Evolutionary conservation across 1,140 invertebrate genomes (phyloP).

Genomic region (Doryteuthis pealeii): DNA sequence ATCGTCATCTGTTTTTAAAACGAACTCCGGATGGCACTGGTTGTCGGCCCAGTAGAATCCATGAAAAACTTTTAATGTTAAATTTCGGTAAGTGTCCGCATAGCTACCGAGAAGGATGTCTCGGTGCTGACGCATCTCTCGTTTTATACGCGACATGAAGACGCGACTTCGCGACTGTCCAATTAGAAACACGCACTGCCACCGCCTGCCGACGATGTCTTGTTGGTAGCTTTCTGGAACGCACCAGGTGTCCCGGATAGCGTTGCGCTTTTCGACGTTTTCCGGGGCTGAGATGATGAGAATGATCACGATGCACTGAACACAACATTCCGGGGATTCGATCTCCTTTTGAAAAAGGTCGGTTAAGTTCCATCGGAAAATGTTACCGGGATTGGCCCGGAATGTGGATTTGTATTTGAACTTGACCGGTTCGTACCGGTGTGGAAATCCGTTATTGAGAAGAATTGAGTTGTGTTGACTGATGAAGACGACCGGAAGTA

Average conservation of each 20-base stretch:
- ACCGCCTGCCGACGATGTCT: conserved; percentile 9
- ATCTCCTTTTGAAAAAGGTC: not conserved
- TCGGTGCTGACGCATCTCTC: conserved; percentile 28
- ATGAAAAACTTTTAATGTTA: conserved; percentile 46
- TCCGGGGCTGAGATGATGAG: conserved; percentile 41
- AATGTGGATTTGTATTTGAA: too few relatives aligned
- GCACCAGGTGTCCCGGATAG: conserved; percentile 47
- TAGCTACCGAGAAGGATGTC: conserved; percentile 49
- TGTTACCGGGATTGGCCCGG: too few relatives aligned
- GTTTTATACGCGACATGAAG: conserved; percentile 15
- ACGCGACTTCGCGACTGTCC: conserved; percentile 25
- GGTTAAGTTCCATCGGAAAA: not conserved
- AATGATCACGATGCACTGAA: conserved; percentile 10
- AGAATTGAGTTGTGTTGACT: too few relatives aligned
- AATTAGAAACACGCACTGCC: conserved; percentile 49
- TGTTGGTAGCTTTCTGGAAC: conserved; percentile 23
- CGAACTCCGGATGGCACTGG: conserved; percentile 32
- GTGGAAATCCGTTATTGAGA: too few relatives aligned
- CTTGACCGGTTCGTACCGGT: too few relatives aligned
- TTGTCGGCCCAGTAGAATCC: conserved; percentile 37
- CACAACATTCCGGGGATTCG: not conserved
- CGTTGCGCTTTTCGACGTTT: conserved; percentile 31
- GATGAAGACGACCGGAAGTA: too few relatives aligned
- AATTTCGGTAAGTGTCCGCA: conserved; percentile 45
- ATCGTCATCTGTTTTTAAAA: conserved; percentile 52